Evolutionary conservation across 2,888 invertebrate species (phyloP), one percentile per base, ranked within the genome.

Genomic region (Tigriopus californicus): DNA sequence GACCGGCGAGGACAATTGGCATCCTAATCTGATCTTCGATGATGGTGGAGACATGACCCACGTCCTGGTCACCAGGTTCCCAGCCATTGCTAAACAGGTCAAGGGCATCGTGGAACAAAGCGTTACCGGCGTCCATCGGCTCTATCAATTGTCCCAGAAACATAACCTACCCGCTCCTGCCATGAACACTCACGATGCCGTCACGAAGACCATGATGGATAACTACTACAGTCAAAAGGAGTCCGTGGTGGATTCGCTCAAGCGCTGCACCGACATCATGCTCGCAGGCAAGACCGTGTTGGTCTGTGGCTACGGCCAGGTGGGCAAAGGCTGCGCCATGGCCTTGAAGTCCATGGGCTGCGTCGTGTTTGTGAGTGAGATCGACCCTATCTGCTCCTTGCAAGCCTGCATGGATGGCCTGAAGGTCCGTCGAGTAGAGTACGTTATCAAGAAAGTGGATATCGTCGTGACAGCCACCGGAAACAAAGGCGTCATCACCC

Each of bases 341-440:
- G 73, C 76, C 52, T 69, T 78, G 60, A 65, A 72, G 61, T 74
- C 74, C 11, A 75, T 76, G 66, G 77, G 77, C 59, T 72, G 75
- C 25, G 70, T 75, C 24, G 77, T 78, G 46, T 71, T 77, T 64
- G 67, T 77, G 62, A 72, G 75, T 58, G 77, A 77, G 66, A 72
- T 77, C 61, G 77, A 78, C 67, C 77, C 77, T 40, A 77, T 77
- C 68, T 77, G 74, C 66, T 77, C 77, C 52, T 69, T 78, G 12
- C 77, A 77, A 67, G 77, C 77, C 55, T 74, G 75, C 52, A 77
- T 77, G 76, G 77, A 76, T 69, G 77, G 73, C 69, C 78, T 73
- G 67, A 74, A 77, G 67, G 77, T 77, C 42, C 70, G 72, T 24
- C 75, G 75, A 10, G 68, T 78, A 62, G 77, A 77, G 57, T 74